Evolutionary conservation across 2,113 vertebrate genomes (phyloP).

Genomic region (Phasianus colchicus): DNA sequence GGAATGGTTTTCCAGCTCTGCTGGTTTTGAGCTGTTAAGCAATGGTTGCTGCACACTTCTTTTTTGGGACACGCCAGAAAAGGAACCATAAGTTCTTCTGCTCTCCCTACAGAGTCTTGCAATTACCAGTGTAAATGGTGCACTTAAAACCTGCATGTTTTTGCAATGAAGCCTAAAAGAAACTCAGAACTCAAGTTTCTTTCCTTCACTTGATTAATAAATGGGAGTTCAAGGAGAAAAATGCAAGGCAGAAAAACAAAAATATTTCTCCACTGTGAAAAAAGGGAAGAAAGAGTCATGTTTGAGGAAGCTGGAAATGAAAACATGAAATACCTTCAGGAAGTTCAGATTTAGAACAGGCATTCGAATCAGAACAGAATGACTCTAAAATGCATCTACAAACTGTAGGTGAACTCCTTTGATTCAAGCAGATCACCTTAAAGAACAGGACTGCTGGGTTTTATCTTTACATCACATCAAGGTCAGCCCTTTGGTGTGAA

Average conservation of each 20-base stretch:
- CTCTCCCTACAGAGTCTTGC: background rate
- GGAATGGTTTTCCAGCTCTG: background rate
- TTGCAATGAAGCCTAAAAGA: background rate
- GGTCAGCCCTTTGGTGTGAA: background rate
- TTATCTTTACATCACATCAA: background rate
- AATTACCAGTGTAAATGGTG: background rate
- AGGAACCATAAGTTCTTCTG: background rate
- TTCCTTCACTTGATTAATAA: background rate
- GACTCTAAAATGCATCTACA: background rate
- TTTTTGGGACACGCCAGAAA: background rate
- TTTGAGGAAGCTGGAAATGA: background rate
- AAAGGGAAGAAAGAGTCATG: background rate
- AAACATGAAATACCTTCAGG: background rate
- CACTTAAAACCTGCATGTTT: background rate
- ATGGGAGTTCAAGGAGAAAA: background rate
- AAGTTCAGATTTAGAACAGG: background rate
- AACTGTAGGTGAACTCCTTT: background rate
- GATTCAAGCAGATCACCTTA: background rate
- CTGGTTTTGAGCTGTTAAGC: background rate
- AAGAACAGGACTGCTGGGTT: background rate
- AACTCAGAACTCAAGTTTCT: background rate
- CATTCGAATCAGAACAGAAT: background rate
- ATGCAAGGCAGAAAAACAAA: background rate
- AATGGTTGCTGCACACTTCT: background rate
- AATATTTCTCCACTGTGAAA: background rate